A percentile compares a stretch with the other conserved stretches of the same genome.
These are phyloP conservation scores for Porphyrio hochstetteri DNA, from an alignment of 2,113 vertebrate genomes.

Conservation along the genomic window DNA sequence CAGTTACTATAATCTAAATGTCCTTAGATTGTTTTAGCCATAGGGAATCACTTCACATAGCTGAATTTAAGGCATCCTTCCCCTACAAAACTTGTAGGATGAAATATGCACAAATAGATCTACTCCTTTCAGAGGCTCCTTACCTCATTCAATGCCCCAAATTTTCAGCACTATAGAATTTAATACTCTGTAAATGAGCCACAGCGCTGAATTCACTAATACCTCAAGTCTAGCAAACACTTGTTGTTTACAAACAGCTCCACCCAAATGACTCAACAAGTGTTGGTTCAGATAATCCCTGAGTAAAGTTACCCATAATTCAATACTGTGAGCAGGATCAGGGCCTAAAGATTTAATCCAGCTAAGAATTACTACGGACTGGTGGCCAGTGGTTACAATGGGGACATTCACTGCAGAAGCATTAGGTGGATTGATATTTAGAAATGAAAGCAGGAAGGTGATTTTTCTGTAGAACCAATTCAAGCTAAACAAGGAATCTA, in stretches of 20 bases:
- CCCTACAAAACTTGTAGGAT: neutral
- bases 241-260: neutral
- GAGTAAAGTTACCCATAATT: neutral
- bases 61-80: neutral
- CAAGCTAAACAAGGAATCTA: neutral
- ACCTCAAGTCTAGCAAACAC: neutral
- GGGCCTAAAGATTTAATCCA: neutral
- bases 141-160: neutral
- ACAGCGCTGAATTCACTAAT: neutral
- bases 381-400: neutral
- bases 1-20: neutral
- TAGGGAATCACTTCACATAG: neutral
- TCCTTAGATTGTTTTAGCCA: neutral
- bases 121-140: neutral
- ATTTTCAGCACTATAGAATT: neutral
- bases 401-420: neutral
- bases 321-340: neutral
- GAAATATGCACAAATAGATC: neutral
- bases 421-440: neutral
- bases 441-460: neutral
- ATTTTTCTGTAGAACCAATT: neutral
- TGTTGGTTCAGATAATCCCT: neutral
- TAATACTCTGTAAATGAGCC: neutral
- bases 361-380: neutral
- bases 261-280: neutral